Evolutionary conservation across 2,888 invertebrate species (phyloP).

Genomic region (Tipula unca): DNA sequence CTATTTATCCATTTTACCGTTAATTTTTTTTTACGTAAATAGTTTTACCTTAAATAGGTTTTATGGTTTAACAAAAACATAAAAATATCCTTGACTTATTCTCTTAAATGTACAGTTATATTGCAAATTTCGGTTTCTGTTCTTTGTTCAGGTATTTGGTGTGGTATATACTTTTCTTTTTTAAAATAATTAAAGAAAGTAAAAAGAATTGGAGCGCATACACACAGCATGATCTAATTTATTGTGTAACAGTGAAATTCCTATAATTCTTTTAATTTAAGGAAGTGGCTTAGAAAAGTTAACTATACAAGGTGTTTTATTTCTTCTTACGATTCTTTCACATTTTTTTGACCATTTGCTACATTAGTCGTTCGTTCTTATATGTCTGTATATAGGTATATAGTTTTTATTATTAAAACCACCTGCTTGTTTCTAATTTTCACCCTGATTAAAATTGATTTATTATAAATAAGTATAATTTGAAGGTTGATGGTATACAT

Average conservation of each 20-base stretch:
- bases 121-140: background rate
- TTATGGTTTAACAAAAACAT: background rate
- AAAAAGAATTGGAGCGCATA: constrained; percentile 8
- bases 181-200: background rate
- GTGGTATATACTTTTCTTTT: background rate
- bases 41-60: background rate
- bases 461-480: background rate
- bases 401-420: background rate
- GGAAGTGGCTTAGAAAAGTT: background rate
- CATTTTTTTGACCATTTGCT: background rate
- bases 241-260: background rate
- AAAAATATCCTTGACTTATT: background rate
- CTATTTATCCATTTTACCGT: background rate
- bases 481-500: background rate
- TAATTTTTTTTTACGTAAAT: background rate
- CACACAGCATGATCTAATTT: background rate
- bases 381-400: background rate
- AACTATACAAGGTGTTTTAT: background rate
- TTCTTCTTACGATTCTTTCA: background rate
- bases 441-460: background rate
- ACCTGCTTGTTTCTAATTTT: background rate
- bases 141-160: background rate
- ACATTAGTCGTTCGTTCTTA: background rate
- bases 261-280: background rate
- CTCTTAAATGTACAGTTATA: background rate